phyloP scores from a whole-genome alignment of 2,797 vertebrate species.

The Ataeniobius toweri region DNA sequence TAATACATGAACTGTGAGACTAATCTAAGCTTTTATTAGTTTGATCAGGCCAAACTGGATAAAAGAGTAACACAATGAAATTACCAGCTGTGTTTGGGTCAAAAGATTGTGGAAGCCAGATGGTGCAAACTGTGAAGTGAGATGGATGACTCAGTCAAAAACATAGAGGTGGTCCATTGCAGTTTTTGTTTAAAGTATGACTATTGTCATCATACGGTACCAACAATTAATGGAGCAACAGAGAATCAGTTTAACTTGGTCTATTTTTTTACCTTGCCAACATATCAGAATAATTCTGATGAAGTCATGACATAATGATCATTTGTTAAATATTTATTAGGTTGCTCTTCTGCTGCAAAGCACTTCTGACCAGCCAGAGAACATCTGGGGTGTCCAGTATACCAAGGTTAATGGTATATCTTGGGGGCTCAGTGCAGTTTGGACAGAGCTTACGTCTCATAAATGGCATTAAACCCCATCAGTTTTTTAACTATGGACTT shows the following conservation, averaged over 20 bases:
- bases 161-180: neutral
- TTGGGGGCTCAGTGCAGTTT: neutral
- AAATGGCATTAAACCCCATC: neutral
- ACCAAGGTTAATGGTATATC: neutral
- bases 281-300: neutral
- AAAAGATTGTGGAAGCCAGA: conserved; percentile 1
- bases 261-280: neutral
- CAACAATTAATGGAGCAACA: neutral
- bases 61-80: conserved; percentile 4
- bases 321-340: neutral
- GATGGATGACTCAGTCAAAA: neutral
- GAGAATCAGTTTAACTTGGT: neutral
- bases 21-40: conserved; percentile 4
- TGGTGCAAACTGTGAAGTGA: conserved; percentile 4
- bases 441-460: neutral
- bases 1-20: conserved; percentile 3
- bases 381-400: no score
- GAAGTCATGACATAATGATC: neutral
- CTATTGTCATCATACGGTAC: neutral
- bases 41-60: neutral
- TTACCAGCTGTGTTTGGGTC: conserved; percentile 6
- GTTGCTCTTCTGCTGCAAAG: neutral
- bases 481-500: neutral
- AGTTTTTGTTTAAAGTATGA: neutral
- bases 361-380: neutral